Evolutionary conservation across 2,797 vertebrate species (phyloP), one percentile per base, ranked within the genome.

Genomic region (Cynodonichthys magdalenae): DNA sequence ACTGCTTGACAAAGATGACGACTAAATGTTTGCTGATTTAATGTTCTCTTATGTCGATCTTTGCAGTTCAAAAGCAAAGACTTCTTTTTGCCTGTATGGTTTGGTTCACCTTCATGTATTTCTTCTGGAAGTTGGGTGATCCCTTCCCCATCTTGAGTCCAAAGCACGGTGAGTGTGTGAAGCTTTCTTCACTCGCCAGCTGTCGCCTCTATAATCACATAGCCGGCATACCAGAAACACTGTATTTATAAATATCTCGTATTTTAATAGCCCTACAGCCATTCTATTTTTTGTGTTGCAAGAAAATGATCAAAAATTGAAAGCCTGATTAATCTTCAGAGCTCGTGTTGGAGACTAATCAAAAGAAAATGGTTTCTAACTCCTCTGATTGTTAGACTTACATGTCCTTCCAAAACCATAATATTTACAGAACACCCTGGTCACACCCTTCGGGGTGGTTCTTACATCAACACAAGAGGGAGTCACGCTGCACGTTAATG

Each of bases 51-150:
- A 8, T 5, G 59, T 10, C 29, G 20, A 12, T 62, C 60, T 34
- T 3, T 85, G 54, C 28, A 99, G 98, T 99, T 79, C 96, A 97
- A 50, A 95, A 94, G 83, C 96, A 97, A 84, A 94, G 92, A 66
- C 90, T 99, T 56, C 94, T 99, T 52, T 98, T 99, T 64, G 93
- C 98, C 0, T 99, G 97, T 81, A 94, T 96, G 81, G 86, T 99
- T 50, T 99, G 98, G 98, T 90, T 99, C 81, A 97, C 97, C 2
- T 99, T 99, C 83, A 99, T 99, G 97, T 99, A 99, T 91, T 99
- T 99, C 94, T 99, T 99, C 89, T 99, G 97, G 97, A 99, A 99
- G 85, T 1, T 99, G 81, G 98, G 97, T 11, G 98, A 99, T 73
- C 98, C 98, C 0, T 99, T 99, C 85, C 97, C 98, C 53, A 99